A percentile compares a stretch with the other conserved stretches of the same genome.
phyloP scores from a whole-genome alignment of 2,113 vertebrate genomes.

The Microcebus ravelobensis region DNA sequence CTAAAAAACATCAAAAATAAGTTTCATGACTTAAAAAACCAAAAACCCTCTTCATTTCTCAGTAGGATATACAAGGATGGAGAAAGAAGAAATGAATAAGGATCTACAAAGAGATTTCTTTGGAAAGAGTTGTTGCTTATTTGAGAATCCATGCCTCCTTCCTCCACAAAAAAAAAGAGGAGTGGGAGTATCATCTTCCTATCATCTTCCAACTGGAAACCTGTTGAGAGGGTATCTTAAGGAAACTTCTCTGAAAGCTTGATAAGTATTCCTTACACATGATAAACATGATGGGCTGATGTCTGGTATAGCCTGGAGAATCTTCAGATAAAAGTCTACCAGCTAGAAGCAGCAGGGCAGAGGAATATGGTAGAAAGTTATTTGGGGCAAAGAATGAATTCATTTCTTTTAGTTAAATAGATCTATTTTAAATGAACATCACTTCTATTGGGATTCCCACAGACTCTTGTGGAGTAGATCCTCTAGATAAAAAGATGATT shows the following conservation, averaged over 20 bases:
- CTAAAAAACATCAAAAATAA: background rate
- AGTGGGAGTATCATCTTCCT: background rate
- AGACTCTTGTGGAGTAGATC: background rate
- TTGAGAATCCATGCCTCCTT: background rate
- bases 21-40: background rate
- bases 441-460: background rate
- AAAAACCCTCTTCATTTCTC: background rate
- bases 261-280: background rate
- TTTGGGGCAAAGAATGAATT: background rate
- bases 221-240: background rate
- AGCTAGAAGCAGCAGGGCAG: background rate
- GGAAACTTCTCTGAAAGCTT: background rate
- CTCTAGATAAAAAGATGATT: background rate
- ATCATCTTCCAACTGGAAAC: background rate
- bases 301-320: background rate
- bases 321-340: background rate
- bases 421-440: background rate
- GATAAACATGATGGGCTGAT: background rate
- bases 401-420: background rate
- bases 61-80: background rate
- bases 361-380: background rate
- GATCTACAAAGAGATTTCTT: background rate
- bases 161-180: background rate
- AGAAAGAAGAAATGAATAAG: background rate
- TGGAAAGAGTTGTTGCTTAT: background rate